Percentiles rank a stretch among this genome's conserved stretches.
Conservation (phyloP, 2,888 invertebrate species). For the Ennomos fuscantarius region DNA sequence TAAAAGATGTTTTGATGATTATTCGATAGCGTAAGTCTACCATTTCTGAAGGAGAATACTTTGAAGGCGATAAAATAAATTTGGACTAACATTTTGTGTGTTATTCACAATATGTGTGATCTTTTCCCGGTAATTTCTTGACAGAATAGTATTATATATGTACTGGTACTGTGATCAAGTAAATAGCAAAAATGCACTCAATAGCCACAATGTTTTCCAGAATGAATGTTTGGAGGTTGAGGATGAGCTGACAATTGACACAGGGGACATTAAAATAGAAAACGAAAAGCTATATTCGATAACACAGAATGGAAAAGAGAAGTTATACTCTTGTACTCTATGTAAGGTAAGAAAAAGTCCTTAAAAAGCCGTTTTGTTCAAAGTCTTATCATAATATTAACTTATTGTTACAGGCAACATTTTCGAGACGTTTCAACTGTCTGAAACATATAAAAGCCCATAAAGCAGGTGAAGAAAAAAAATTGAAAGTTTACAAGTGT, state of each 20-base stretch:
- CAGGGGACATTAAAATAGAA: constrained; percentile 37
- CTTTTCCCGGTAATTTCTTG: too few relatives aligned
- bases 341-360: constrained; percentile 59
- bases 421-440: constrained; percentile 58
- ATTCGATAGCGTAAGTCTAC: too few relatives aligned
- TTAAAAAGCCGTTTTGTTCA: too few relatives aligned
- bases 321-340: constrained; percentile 59
- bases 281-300: constrained; percentile 44
- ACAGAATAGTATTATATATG: too few relatives aligned
- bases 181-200: too few relatives aligned
- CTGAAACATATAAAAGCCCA: constrained; percentile 67
- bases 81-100: too few relatives aligned
- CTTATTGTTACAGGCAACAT: constrained; percentile 60
- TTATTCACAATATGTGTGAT: too few relatives aligned
- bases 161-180: too few relatives aligned
- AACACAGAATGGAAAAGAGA: constrained; percentile 51
- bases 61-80: too few relatives aligned
- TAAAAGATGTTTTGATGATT: too few relatives aligned
- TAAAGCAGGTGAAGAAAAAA: constrained; percentile 30
- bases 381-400: too few relatives aligned
- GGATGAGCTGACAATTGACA: constrained; percentile 56
- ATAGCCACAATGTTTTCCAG: constrained; percentile 47
- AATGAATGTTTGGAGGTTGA: constrained; percentile 56
- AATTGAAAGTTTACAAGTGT: constrained; percentile 58
- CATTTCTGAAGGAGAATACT: too few relatives aligned